Evolutionary conservation across 2,888 invertebrate genomes (phyloP), one percentile per base, ranked within the genome.

Genomic region (Tribolium freemani): DNA sequence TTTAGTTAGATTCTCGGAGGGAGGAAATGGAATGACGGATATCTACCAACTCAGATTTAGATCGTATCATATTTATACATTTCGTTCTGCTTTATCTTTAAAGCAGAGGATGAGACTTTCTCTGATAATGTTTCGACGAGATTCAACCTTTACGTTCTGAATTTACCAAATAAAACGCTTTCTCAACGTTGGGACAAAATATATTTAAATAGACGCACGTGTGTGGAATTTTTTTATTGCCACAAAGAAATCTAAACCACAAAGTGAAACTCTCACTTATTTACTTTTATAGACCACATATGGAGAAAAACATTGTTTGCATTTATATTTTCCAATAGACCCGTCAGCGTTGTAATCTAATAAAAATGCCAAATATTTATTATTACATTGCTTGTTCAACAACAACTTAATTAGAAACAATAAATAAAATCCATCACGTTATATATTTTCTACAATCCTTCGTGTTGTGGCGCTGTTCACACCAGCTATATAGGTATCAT

Each of bases 381-480:
- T 16, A 16, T 16, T 16, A 16, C 16, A 16, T 16, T 16, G 2
- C 16, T 16, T 16, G 16, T 26, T 26, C 4, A 21, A 21, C 5
- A 26, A 5, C 26, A 26, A 3, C 44, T 51, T 64, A 64, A 54
- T 64, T 64, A 10, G 9, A 31, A 26, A 21, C 45, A 8, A 54
- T 64, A 64, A 64, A 53, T 64, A 45, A 64, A 54, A 54, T 21
- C 44, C 46, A 60, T 44, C 54, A 64, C 64, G 64, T 64, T 38
- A 64, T 64, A 44, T 54, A 53, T 38, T 64, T 64, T 53, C 53
- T 20, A 11, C 13, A 50, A 53, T 64, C 53, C 44, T 64, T 64
- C 64, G 53, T 64, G 63, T 63, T 63, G 61, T 21, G 61, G 61
- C 16, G 13, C 30, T 48, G 51, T 63, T 31, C 63, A 45, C 38